Percentiles rank a stretch among this genome's conserved stretches.
Evolutionary conservation across 2,888 invertebrate genomes (phyloP).

Genomic region (Sicus ferrugineus): DNA sequence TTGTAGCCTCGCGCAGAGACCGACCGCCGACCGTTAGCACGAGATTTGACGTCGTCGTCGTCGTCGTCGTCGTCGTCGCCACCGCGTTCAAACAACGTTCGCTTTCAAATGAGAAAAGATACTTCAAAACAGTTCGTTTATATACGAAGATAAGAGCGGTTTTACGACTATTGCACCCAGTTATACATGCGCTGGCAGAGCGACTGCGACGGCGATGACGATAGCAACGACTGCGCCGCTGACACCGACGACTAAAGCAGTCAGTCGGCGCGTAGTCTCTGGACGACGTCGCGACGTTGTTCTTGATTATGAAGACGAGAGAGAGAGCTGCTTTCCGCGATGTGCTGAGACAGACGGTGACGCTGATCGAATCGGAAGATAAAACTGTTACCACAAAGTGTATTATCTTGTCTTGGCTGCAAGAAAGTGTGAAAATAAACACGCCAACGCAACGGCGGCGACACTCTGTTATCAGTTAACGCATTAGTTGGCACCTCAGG

Average conservation of each 20-base stretch:
- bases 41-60: conserved; percentile 9
- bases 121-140: conserved; percentile 56
- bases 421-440: not conserved
- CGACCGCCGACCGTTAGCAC: not conserved
- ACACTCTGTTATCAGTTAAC: not conserved
- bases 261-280: too few relatives aligned
- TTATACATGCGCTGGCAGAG: not conserved
- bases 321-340: too few relatives aligned
- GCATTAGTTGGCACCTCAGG: not conserved
- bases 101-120: conserved; percentile 60
- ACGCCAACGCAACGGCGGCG: not conserved
- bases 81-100: conserved; percentile 42
- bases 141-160: conserved; percentile 53
- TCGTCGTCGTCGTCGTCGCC: conserved; percentile 13
- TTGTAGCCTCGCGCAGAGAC: not conserved
- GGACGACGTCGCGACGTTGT: too few relatives aligned
- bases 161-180: conserved; percentile 34
- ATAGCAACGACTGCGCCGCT: not conserved
- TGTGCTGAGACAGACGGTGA: not conserved
- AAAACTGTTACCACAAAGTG: not conserved
- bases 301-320: too few relatives aligned
- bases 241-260: too few relatives aligned
- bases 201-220: conserved; percentile 1
- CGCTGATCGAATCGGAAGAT: not conserved
- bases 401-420: not conserved